Percentiles rank a stretch among this genome's conserved stretches.
These are phyloP conservation scores for Sitta europaea DNA, from an alignment of 2,113 vertebrate species.

Conservation along the genomic window DNA sequence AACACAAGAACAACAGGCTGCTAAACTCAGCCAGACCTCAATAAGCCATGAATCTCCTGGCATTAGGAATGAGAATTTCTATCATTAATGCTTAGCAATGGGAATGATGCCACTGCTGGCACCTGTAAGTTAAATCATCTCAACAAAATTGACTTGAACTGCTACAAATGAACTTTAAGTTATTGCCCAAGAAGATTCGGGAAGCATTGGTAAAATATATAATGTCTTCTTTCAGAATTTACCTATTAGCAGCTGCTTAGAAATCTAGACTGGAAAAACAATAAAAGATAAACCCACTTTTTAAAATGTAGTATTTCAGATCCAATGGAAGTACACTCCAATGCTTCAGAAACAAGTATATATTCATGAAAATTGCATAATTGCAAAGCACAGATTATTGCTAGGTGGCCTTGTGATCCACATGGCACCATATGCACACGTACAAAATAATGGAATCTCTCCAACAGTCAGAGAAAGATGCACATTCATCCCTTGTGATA, in stretches of 20 bases:
- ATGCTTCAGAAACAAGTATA: background rate
- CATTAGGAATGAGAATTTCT: constrained; percentile 22
- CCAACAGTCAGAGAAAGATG: background rate
- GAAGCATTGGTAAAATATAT: background rate
- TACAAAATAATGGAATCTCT: background rate
- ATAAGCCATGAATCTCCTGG: constrained; percentile 21
- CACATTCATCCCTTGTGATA: background rate
- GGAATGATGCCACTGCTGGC: background rate
- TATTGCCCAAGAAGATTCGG: background rate
- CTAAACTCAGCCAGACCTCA: constrained; percentile 21
- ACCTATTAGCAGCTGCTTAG: background rate
- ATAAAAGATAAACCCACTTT: background rate
- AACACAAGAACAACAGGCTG: constrained; percentile 31
- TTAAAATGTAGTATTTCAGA: background rate
- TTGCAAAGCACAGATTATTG: background rate
- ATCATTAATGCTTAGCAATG: background rate
- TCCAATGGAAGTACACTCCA: background rate
- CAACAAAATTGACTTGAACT: background rate
- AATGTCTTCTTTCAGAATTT: background rate
- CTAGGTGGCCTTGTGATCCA: background rate
- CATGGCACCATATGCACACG: background rate
- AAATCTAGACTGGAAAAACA: background rate
- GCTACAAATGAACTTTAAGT: background rate
- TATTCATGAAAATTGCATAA: background rate
- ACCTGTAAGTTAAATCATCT: background rate